phyloP scores from a whole-genome alignment of 2,888 invertebrate genomes.

The Ochropleura leucogaster region DNA sequence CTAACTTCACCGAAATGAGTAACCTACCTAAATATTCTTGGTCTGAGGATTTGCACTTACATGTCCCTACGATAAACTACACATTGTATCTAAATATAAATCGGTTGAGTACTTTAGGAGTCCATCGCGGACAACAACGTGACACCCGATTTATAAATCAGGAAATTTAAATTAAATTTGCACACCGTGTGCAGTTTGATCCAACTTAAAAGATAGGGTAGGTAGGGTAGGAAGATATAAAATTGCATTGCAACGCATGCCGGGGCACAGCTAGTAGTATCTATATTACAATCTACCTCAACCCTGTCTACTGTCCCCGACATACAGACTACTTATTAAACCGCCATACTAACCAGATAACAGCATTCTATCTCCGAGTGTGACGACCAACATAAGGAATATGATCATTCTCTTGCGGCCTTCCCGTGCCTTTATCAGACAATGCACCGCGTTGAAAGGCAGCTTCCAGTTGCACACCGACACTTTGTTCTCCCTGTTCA shows the following conservation, averaged over 20 bases:
- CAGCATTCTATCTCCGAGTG: slow-evolving; percentile 84
- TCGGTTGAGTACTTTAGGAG: no score
- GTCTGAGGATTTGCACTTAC: neutral
- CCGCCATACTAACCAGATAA: slow-evolving; percentile 77
- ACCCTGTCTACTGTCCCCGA: neutral
- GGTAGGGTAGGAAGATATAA: no score
- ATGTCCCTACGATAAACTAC: neutral
- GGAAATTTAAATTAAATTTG: no score
- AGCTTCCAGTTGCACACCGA: slow-evolving; percentile 87
- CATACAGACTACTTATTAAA: neutral
- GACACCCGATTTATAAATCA: no score
- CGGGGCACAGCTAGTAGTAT: no score
- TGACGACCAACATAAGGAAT: slow-evolving; percentile 92
- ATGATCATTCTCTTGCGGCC: slow-evolving; percentile 92
- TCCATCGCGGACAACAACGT: no score
- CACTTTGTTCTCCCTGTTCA: slow-evolving; percentile 91
- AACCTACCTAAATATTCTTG: neutral
- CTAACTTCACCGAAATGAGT: neutral
- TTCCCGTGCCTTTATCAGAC: slow-evolving; percentile 92
- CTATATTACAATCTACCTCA: neutral
- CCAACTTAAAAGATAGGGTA: no score
- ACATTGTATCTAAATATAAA: no score
- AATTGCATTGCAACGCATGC: no score
- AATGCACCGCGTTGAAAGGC: slow-evolving; percentile 85
- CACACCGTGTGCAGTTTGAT: no score